A percentile compares a stretch with the other conserved stretches of the same genome.
These are phyloP conservation scores for Cryptoblepharus egeriae DNA, from an alignment of 2,797 vertebrate species.

Conservation along the genomic window DNA sequence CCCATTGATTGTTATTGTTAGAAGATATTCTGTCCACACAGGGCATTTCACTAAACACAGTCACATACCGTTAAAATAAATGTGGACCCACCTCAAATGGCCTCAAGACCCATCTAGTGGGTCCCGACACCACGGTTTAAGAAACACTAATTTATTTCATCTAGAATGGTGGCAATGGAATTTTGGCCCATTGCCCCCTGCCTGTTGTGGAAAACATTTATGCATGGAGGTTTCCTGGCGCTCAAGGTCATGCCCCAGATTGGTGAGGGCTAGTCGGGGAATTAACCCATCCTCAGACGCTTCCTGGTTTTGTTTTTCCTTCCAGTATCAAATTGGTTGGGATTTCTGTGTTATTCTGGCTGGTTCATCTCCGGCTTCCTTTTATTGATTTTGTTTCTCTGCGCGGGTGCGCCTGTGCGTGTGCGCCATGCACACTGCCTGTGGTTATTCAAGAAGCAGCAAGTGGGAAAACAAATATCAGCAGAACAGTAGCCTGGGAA, in stretches of 20 bases:
- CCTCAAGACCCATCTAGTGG: no score
- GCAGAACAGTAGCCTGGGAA: neutral
- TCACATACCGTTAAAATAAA: no score
- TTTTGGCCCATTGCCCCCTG: neutral
- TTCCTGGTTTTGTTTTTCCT: constrained; percentile 62
- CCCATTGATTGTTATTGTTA: no score
- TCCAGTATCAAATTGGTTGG: constrained; percentile 58
- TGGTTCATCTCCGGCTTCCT: constrained; percentile 62
- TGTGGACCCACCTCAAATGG: no score
- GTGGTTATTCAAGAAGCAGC: neutral
- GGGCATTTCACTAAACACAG: no score
- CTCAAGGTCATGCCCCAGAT: constrained; percentile 13
- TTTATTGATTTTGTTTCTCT: constrained; percentile 53
- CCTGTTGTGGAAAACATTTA: neutral
- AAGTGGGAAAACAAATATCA: neutral
- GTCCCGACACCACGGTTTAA: no score
- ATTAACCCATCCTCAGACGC: constrained; percentile 47
- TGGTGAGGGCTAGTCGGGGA: constrained; percentile 26
- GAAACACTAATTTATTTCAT: no score
- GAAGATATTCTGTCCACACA: no score
- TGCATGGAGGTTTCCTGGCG: neutral
- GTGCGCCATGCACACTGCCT: neutral
- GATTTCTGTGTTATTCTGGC: constrained; percentile 60
- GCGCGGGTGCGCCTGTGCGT: neutral
- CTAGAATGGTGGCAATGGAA: neutral